Base-by-base conservation (phyloP, 2,888 invertebrate genomes). In the Strigamia maritima region DNA sequence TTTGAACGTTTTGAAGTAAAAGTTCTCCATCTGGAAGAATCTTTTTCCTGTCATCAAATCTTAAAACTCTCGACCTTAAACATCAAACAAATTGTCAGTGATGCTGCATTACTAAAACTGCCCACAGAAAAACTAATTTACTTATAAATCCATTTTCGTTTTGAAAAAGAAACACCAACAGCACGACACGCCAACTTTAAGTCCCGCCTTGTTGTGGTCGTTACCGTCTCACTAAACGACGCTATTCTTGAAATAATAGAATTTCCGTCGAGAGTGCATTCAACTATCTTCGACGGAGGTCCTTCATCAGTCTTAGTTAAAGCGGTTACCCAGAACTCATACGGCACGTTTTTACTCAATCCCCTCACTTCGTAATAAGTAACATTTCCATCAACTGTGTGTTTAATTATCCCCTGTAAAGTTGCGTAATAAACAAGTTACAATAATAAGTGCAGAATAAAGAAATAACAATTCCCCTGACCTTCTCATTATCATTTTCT, bases 231-330 rank as follows among this genome's bases (percentile, higher is more conserved):
- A 85, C 96, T 95, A 86, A 97, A 97, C 0, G 96, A 96, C 70
- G 96, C 95, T 83, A 97, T 96, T 86, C 94, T 94, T 0, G 97
- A 97, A 75, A 95, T 94, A 80, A 95, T 96, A 93, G 85, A 81
- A 87, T 85, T 82, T 14, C 28, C 70, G 14, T n/a, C 12, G 28
- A 70, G 70, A 28, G 70, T 70, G 16, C 12, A 28, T 70, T 70
- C 28, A 26, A 70, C 70, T 12, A 28, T 28, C 26, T 70, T 70
- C 70, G 70, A 70, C 14, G 70, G 38, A 0, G 35, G 75, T 28
- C 38, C 24, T 75, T 75, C 75, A 22, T 16, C 75, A 40, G 12
- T 10, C 19, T 14, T 28, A 14, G 75, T 75, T 24, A 35, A 75
- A 75, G 75, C 75, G 1, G 75, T 75, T 35, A 75, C 75, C 75